These are phyloP conservation scores for Pristionchus japonicus DNA, from an alignment of 2,888 invertebrate genomes.

Conservation along the genomic window DNA sequence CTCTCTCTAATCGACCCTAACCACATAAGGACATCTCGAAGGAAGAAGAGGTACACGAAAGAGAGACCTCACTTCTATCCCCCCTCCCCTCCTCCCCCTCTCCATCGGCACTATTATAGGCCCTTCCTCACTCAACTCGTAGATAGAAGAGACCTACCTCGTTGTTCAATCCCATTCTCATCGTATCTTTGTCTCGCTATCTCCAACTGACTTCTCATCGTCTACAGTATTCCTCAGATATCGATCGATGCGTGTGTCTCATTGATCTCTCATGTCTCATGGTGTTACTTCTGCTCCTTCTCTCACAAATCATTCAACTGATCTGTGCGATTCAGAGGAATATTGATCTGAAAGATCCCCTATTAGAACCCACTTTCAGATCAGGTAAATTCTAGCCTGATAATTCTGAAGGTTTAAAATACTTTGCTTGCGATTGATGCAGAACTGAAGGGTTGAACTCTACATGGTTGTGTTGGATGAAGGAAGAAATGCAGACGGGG, in stretches of 20 bases:
- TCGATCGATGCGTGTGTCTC: neutral
- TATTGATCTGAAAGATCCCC: neutral
- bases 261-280: slow-evolving; percentile 15
- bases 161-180: neutral
- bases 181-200: neutral
- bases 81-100: neutral
- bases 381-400: neutral
- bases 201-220: neutral
- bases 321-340: neutral
- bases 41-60: neutral
- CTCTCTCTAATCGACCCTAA: slow-evolving; percentile 40
- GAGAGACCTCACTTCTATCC: neutral
- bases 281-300: neutral
- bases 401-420: neutral
- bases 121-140: neutral
- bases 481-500: neutral
- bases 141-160: neutral
- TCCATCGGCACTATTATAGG: slow-evolving; percentile 2
- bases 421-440: too few species aligned
- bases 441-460: neutral
- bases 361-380: neutral
- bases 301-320: neutral
- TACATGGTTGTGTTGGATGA: neutral
- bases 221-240: slow-evolving; percentile 14
- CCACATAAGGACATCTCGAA: slow-evolving; percentile 20